Evolutionary conservation across 2,113 vertebrate genomes (phyloP).

Genomic region (Parus major): DNA sequence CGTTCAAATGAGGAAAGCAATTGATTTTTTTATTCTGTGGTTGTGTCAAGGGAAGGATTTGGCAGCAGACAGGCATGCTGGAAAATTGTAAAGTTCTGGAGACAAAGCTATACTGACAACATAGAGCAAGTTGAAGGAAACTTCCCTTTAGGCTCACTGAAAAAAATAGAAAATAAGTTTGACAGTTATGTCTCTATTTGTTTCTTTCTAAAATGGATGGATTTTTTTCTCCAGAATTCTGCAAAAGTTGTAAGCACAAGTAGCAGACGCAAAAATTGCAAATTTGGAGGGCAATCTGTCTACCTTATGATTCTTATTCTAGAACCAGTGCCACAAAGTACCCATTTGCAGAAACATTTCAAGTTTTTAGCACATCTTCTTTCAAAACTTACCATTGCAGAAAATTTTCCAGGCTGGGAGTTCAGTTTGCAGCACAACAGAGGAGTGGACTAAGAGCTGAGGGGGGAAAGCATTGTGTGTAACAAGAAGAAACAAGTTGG

Average conservation of each 20-base stretch:
- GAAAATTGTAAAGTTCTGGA: not conserved
- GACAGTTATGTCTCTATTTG: not conserved
- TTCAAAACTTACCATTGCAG: not conserved
- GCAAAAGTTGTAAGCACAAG: not conserved
- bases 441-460: not conserved
- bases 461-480: not conserved
- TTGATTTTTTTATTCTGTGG: not conserved
- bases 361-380: not conserved
- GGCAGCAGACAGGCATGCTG: not conserved
- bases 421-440: not conserved
- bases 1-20: not conserved
- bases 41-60: not conserved
- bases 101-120: not conserved
- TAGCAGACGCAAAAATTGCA: not conserved
- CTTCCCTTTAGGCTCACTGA: not conserved
- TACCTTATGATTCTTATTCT: not conserved
- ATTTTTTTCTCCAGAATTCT: slow-evolving; percentile 5
- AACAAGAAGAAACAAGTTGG: not conserved
- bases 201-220: not conserved
- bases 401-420: not conserved
- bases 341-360: not conserved
- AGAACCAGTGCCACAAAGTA: not conserved
- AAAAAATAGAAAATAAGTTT: not conserved
- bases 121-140: not conserved
- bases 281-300: not conserved